Base-by-base conservation (phyloP, 2,113 vertebrate genomes). In the Chitala chitala region DNA sequence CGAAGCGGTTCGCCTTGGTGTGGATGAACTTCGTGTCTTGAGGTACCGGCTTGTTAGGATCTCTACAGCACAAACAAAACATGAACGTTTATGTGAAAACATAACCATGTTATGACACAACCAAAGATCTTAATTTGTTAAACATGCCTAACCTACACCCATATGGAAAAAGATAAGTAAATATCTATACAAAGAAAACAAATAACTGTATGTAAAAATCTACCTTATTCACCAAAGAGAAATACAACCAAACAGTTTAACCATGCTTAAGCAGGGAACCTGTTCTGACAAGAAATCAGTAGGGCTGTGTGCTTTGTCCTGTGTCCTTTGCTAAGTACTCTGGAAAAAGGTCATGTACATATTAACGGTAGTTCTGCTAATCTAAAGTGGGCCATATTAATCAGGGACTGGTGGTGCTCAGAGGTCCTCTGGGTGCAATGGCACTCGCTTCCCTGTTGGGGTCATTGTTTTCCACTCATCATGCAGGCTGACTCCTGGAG, bases 11-110 rank as follows among this genome's bases (percentile, higher is more conserved):
- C 78, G 97, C 95, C 90, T 99, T 99, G 68, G 97, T 98, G 85
- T 99, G 97, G 90, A 99, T 98, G 90, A 99, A 98, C 86, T 99
- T 99, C 80, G 97, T 99, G 82, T 99, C 97, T 83, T 99, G 97
- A 48, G 97, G 97, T 59, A 99, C 97, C 0, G 97, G 97, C 82
- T 98, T 98, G 90, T 99, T 99, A 82, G 97, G 97, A 81, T 98
- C 97, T 75, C 97, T 99, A 82, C 44, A 81, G 79, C 73, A 84
- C 74, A 38, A 77, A 29, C 71, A 26, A 26, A 40, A 69, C 44
- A 76, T 24, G 80, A 22, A 77, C 56, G 65, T 53, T 81, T 76
- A 80, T 76, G 75, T 79, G 8, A 56, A 36, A 80, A 63, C n/a
- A 81, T 13, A 17, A n/a, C 40, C 26, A n/a, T n/a, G n/a, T n/a